A percentile compares a stretch with the other conserved stretches of the same genome.
Conservation (phyloP, 2,113 vertebrate species). For the Budorcas taxicolor region DNA sequence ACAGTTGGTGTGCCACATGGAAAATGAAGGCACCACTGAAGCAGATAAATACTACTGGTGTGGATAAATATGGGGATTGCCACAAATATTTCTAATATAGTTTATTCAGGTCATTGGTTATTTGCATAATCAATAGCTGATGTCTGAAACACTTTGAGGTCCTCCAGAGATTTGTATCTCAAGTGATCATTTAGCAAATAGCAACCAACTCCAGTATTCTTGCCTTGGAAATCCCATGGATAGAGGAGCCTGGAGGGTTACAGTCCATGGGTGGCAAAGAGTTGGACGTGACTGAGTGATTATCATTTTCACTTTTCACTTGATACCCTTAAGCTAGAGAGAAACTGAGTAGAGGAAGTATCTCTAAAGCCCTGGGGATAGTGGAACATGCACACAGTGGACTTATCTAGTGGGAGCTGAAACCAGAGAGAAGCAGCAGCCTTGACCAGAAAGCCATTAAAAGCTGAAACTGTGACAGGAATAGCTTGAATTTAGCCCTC, state of each 20-base stretch:
- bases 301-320: background rate
- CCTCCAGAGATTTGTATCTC: background rate
- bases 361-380: background rate
- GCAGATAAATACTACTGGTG: slow-evolving; percentile 62
- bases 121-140: background rate
- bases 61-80: background rate
- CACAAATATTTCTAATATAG: background rate
- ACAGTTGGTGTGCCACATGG: slow-evolving; percentile 82
- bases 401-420: background rate
- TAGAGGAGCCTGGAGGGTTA: background rate
- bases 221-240: background rate
- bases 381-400: background rate
- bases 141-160: background rate
- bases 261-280: background rate
- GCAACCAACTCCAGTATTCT: background rate
- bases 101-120: background rate
- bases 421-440: background rate
- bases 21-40: slow-evolving; percentile 68
- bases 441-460: background rate
- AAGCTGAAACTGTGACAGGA: background rate
- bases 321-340: background rate
- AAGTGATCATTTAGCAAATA: background rate
- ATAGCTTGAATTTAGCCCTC: background rate
- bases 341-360: background rate
- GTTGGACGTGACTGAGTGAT: background rate